Conservation (phyloP, 2,888 invertebrate genomes). For the Tuberolachnus salignus region DNA sequence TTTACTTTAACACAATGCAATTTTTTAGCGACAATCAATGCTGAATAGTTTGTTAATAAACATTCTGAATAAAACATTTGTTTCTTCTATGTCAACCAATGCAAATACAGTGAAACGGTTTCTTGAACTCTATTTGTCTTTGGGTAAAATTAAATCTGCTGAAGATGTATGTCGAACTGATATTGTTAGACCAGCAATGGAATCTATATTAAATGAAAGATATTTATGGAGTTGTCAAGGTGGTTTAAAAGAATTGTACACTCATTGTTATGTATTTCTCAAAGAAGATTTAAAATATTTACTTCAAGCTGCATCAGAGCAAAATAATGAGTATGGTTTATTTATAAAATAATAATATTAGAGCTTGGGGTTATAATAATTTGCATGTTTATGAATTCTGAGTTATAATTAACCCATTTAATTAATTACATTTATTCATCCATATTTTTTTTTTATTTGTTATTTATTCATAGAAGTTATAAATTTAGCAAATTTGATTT, state of each 20-base stretch:
- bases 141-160: conserved; percentile 73
- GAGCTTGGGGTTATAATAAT: too few species aligned
- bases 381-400: too few species aligned
- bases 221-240: conserved; percentile 69
- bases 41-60: conserved; percentile 64
- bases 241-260: conserved; percentile 75
- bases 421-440: too few species aligned
- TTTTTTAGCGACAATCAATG: conserved; percentile 62
- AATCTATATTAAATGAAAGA: conserved; percentile 74
- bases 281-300: conserved; percentile 70
- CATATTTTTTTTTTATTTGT: conserved; percentile 21
- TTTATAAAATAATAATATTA: background rate
- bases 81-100: conserved; percentile 64
- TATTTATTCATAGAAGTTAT: conserved; percentile 61
- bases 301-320: conserved; percentile 65
- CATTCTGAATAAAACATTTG: conserved; percentile 65
- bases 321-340: conserved; percentile 62
- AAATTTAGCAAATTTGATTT: conserved; percentile 73
- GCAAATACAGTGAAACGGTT: conserved; percentile 65
- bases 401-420: too few species aligned
- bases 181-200: conserved; percentile 72
- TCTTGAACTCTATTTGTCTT: conserved; percentile 69
- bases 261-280: conserved; percentile 74
- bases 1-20: conserved; percentile 38
- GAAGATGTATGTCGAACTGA: conserved; percentile 71